These are phyloP conservation scores for Tretioscincus oriximinensis DNA, from an alignment of 2,113 vertebrate genomes.

Conservation along the genomic window DNA sequence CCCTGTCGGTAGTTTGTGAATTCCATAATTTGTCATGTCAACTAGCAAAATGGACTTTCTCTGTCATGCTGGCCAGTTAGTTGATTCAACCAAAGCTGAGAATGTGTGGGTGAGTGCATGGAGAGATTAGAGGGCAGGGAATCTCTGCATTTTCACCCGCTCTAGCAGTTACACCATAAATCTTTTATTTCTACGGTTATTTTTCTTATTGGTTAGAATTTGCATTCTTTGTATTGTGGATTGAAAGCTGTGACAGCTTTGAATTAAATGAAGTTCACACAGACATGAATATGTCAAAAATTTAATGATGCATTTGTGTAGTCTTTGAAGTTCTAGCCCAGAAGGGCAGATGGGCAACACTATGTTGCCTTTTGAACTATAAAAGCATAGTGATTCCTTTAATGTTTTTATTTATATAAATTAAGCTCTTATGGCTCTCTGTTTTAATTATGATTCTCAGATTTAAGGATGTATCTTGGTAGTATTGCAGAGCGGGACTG, in stretches of 20 bases:
- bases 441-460: neutral
- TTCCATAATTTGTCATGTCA: slow-evolving; percentile 66
- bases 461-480: too few relatives aligned
- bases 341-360: neutral
- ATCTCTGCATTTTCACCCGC: slow-evolving; percentile 4
- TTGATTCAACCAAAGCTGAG: fast-evolving
- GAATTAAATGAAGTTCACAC: neutral
- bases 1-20: slow-evolving; percentile 49
- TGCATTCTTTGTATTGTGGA: neutral
- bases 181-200: neutral
- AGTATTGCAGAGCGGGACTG: too few relatives aligned
- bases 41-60: slow-evolving; percentile 49
- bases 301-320: neutral
- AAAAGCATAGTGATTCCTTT: neutral
- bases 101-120: neutral
- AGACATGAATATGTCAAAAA: too few relatives aligned
- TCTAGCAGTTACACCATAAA: neutral
- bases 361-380: neutral
- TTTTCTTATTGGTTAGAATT: slow-evolving; percentile 10
- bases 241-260: neutral
- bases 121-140: neutral
- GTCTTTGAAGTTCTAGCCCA: neutral
- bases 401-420: neutral
- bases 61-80: neutral
- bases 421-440: neutral